Base-by-base conservation (phyloP, 2,888 invertebrate genomes). In the Oegoconia quadripuncta region DNA sequence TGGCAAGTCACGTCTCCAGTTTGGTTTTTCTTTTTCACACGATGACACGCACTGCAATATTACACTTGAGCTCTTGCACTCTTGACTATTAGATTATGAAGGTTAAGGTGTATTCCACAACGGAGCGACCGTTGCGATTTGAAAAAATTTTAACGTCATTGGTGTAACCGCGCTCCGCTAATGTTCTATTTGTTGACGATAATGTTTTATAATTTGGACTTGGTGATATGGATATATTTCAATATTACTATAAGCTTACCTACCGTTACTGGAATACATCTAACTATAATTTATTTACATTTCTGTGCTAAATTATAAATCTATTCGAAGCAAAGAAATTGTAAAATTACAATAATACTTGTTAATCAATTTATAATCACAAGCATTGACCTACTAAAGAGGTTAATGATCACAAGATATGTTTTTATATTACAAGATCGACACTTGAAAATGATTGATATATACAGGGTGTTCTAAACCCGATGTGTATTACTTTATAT, bases 381-480 rank as follows among this genome's bases (percentile, higher is more conserved):
- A 23, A 3, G 4, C 23, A 8, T 23, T 8, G 23, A 6, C 20
- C 20, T n/a, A n/a, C 7, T n/a, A n/a, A 12, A 12, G 14, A 5
- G 16, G 30, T 30, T 8, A 30, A 8, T 28, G 14, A 8, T 28
- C 3, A 20, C 20, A 7, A 3, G 3, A 11, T 4, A 11, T 11
- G 25, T 9, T 4, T 11, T 27, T n/a, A 13, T 27, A 5, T 3
- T 12, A 7, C 12, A 12, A 27, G 5, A 13, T 13, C 13, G 12
- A 27, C 27, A 27, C 27, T 27, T 12, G 27, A 12, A 27, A 12
- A 25, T 11, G 30, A 44, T 45, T 40, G 38, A 51, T 38, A 44
- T 43, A 42, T 50, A 56, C 55, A 50, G 51, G 46, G 39, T 46
- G 52, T 39, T 45, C 16, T 39, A 44, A 48, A 53, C 48, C 37